Conservation (phyloP, 2,113 vertebrate genomes). For the Oreochromis spilurus region DNA sequence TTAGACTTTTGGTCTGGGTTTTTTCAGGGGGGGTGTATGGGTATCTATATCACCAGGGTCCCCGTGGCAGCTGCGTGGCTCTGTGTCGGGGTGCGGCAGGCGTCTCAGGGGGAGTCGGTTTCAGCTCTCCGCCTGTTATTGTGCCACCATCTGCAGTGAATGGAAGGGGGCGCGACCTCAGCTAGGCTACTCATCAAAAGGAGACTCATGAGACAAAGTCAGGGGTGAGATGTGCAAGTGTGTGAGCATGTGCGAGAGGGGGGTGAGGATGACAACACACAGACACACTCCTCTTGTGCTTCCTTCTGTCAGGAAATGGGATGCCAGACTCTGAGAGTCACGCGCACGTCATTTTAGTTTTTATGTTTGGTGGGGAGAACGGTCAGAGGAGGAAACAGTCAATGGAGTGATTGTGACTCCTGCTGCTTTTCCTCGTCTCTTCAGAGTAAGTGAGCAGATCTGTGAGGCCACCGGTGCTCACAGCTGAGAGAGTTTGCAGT, state of each 20-base stretch:
- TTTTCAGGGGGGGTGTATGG: background rate
- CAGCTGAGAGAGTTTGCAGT: background rate
- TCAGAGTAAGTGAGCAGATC: background rate
- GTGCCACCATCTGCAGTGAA: conserved; percentile 63
- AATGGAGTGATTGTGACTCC: conserved; percentile 7
- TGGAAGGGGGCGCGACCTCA: conserved; percentile 39
- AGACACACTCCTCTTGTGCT: conserved; percentile 8
- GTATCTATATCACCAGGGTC: background rate
- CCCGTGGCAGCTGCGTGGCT: conserved; percentile 41
- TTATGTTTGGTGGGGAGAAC: background rate
- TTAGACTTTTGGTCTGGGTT: conserved; percentile 5
- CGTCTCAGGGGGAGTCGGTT: background rate
- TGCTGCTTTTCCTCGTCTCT: background rate
- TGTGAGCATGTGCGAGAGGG: conserved; percentile 2
- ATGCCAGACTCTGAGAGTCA: conserved; percentile 15
- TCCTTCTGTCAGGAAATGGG: conserved; percentile 33
- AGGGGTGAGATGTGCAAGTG: conserved; percentile 15
- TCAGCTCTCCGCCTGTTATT: conserved; percentile 41
- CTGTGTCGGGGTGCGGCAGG: background rate
- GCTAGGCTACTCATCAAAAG: conserved; percentile 3
- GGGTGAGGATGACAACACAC: background rate
- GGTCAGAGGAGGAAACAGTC: background rate
- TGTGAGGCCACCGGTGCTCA: background rate
- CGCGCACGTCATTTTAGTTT: background rate
- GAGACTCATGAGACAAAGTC: conserved; percentile 29